Conservation (phyloP, 2,888 invertebrate species). For the Drosophila testacea region DNA sequence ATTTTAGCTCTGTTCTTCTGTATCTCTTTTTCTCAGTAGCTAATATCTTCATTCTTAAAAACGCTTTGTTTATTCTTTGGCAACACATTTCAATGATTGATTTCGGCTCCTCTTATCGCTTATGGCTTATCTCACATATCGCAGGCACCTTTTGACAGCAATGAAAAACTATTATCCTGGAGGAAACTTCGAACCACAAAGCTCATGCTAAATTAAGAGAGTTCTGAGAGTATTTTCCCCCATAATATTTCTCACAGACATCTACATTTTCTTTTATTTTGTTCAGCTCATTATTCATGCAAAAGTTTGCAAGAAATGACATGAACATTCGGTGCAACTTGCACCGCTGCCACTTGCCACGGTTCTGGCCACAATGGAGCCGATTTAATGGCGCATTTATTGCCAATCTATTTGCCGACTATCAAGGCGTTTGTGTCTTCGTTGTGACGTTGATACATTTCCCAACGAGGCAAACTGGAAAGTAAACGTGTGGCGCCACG, state of each 20-base stretch:
- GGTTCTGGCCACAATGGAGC: slow-evolving; percentile 56
- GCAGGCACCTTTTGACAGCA: slow-evolving; percentile 11
- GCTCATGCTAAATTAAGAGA: slow-evolving; percentile 19
- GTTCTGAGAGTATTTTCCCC: background rate
- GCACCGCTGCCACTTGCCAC: background rate
- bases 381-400: slow-evolving; percentile 76
- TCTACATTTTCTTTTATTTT: slow-evolving; percentile 4
- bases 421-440: slow-evolving; percentile 27
- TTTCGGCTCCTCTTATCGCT: background rate
- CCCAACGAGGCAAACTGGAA: slow-evolving; percentile 24
- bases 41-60: background rate
- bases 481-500: slow-evolving; percentile 48
- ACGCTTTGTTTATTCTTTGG: background rate
- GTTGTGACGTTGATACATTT: slow-evolving; percentile 69
- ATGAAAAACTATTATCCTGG: slow-evolving; percentile 16
- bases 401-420: slow-evolving; percentile 73
- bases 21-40: background rate
- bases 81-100: slow-evolving; percentile 5
- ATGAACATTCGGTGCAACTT: slow-evolving; percentile 20
- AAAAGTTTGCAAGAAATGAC: slow-evolving; percentile 52
- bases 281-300: slow-evolving; percentile 57
- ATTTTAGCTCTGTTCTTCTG: background rate
- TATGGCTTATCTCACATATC: slow-evolving; percentile 1
- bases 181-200: slow-evolving; percentile 14
- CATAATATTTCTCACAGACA: slow-evolving; percentile 13